A percentile compares a stretch with the other conserved stretches of the same genome.
phyloP scores from a whole-genome alignment of 2,113 vertebrate genomes.

The Boleophthalmus pectinirostris region DNA sequence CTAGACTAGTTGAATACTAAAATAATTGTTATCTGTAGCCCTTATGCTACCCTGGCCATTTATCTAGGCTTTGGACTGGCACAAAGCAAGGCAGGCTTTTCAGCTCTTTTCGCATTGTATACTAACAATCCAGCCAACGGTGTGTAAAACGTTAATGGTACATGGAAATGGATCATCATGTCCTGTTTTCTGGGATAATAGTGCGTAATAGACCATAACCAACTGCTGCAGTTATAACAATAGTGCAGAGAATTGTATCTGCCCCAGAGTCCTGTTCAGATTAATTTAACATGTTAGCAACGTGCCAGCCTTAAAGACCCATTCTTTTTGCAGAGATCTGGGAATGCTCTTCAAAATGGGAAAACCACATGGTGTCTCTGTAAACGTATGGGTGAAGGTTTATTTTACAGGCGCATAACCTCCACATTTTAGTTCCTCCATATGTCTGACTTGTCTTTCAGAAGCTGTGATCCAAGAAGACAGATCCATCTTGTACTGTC shows the following conservation, averaged over 20 bases:
- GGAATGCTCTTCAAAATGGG: slow-evolving; percentile 49
- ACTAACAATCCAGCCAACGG: background rate
- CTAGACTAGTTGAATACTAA: too few relatives aligned
- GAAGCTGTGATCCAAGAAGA: slow-evolving; percentile 30
- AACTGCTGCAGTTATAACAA: background rate
- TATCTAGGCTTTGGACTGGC: background rate
- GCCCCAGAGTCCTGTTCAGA: background rate
- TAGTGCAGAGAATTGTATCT: background rate
- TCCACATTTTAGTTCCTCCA: slow-evolving; percentile 38
- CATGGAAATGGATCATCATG: background rate
- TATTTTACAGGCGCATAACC: slow-evolving; percentile 52
- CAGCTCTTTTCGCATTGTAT: background rate
- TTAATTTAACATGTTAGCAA: background rate
- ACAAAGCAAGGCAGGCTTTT: background rate
- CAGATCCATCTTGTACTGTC: slow-evolving; percentile 40
- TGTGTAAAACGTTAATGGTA: background rate
- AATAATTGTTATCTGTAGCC: too few relatives aligned
- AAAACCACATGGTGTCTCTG: slow-evolving; percentile 41
- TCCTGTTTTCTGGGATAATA: background rate
- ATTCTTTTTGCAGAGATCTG: slow-evolving; percentile 16
- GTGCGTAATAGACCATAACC: slow-evolving; percentile 1
- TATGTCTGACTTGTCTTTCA: slow-evolving; percentile 29
- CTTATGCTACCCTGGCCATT: background rate
- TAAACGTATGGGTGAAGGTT: slow-evolving; percentile 61
- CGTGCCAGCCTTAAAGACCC: slow-evolving; percentile 8